Percentiles rank a stretch among this genome's conserved stretches.
phyloP scores from a whole-genome alignment of 2,113 vertebrate species.

The Ictidomys tridecemlineatus region DNA sequence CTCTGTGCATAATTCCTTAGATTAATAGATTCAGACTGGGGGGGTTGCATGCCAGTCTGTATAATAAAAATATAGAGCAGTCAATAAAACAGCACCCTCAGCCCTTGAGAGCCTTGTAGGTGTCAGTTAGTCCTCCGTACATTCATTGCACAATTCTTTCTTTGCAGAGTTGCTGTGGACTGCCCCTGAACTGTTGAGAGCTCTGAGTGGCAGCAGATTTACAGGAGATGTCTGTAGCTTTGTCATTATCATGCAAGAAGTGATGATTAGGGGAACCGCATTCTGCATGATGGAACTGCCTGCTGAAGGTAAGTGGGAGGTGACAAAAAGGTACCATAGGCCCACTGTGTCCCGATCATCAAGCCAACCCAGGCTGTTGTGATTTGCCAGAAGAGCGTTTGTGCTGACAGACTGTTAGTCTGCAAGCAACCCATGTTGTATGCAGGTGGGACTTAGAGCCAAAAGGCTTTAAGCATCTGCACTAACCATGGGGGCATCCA shows the following conservation, averaged over 20 bases:
- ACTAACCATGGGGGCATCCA: neutral
- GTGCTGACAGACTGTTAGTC: slow-evolving; percentile 9
- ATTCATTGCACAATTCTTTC: slow-evolving; percentile 61
- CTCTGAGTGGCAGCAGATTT: slow-evolving; percentile 85
- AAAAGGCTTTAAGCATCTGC: slow-evolving; percentile 29
- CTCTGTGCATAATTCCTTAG: slow-evolving; percentile 50
- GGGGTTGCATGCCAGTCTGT: slow-evolving; percentile 15
- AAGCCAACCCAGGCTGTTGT: neutral
- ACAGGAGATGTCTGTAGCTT: slow-evolving; percentile 97
- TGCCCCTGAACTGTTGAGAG: slow-evolving; percentile 94
- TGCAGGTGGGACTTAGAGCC: neutral
- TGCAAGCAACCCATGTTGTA: neutral
- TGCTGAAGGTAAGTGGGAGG: slow-evolving; percentile 89
- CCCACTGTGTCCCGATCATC: neutral
- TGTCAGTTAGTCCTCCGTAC: slow-evolving; percentile 65
- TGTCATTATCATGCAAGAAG: slow-evolving; percentile 96
- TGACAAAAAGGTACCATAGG: neutral
- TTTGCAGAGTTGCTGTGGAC: slow-evolving; percentile 95
- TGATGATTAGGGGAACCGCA: slow-evolving; percentile 92
- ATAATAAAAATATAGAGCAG: slow-evolving; percentile 74
- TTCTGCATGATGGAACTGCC: slow-evolving; percentile 94
- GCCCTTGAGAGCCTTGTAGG: slow-evolving; percentile 47
- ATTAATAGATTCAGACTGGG: slow-evolving; percentile 44
- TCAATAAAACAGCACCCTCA: slow-evolving; percentile 68
- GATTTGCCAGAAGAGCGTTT: slow-evolving; percentile 46